Base-by-base conservation (phyloP, 2,888 invertebrate species). In the Cyrtodaria siliqua region DNA sequence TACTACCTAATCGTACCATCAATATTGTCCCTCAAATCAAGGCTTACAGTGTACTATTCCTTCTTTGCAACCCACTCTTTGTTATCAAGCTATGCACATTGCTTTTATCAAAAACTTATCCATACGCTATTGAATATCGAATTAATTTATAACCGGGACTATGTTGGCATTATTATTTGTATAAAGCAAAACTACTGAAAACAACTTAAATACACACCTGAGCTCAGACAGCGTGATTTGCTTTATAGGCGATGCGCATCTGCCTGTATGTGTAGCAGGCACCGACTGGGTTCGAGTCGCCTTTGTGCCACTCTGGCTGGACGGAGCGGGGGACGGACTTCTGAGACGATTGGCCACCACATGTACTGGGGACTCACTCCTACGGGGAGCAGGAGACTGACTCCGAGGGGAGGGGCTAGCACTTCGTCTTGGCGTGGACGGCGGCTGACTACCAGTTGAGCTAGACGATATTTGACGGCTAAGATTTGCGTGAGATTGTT, bases 301-400 rank as follows among this genome's bases (percentile, higher is more conserved):
- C 29, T 55, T 47, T 2, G 40, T 27, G n/a, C 26, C 60, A 33
- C 67, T 69, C 55, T 79, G 60, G 49, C 55, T 52, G 50, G 80
- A 68, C 4, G 86, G 86, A n/a, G n/a, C n/a, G n/a, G n/a, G n/a
- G 53, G 86, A 86, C 69, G 82, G 85, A 59, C 85, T 84, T 56
- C 82, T 67, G 18, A 84, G 71, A 38, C 82, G 70, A 29, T 62
- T 61, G 27, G 76, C 62, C 16, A 67, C 59, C 9, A 60, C 73
- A n/a, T 81, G 85, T 16, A 52, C 79, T 8, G 86, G 86, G 23
- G 86, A 86, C 27, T 82, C 79, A 50, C 84, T 82, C 50, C 84
- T 64, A 44, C 77, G 42, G 16, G 64, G 52, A 26, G 57, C 71
- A 33, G 78, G 81, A 18, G 81, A 74, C 42, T 68, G 68, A 9